phyloP scores from a whole-genome alignment of 2,113 vertebrate genomes.

The Labeo catla region DNA sequence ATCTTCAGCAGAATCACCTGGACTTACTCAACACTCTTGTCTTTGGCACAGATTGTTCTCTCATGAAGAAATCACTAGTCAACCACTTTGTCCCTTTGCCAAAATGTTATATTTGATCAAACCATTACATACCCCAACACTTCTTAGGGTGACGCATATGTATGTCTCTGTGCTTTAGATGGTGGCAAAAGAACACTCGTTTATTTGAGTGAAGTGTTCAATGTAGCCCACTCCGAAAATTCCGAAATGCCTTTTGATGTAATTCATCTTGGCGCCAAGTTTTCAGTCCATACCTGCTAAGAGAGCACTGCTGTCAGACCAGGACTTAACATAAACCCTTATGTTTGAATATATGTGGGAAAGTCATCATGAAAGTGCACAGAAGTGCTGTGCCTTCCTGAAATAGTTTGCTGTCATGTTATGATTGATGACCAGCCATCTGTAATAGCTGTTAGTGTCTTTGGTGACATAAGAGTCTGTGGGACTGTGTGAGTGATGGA shows the following conservation, averaged over 20 bases:
- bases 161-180: not conserved
- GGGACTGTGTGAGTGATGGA: constrained; percentile 7
- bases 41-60: constrained; percentile 51
- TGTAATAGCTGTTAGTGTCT: constrained; percentile 21
- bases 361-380: constrained; percentile 11
- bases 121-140: not conserved
- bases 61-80: not conserved
- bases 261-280: not conserved
- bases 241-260: not conserved
- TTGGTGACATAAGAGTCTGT: constrained; percentile 45
- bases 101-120: not conserved
- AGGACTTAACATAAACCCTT: not conserved
- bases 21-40: constrained; percentile 19
- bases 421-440: constrained; percentile 15
- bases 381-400: constrained; percentile 5
- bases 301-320: not conserved
- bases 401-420: not conserved
- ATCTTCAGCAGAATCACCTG: constrained; percentile 23
- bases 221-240: not conserved
- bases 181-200: not conserved
- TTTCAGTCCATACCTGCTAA: not conserved
- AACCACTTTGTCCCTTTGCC: not conserved
- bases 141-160: not conserved
- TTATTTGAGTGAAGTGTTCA: not conserved
- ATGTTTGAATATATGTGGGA: constrained; percentile 5